Evolutionary conservation across 2,797 vertebrate species (phyloP).

Genomic region (Podargus strigoides): DNA sequence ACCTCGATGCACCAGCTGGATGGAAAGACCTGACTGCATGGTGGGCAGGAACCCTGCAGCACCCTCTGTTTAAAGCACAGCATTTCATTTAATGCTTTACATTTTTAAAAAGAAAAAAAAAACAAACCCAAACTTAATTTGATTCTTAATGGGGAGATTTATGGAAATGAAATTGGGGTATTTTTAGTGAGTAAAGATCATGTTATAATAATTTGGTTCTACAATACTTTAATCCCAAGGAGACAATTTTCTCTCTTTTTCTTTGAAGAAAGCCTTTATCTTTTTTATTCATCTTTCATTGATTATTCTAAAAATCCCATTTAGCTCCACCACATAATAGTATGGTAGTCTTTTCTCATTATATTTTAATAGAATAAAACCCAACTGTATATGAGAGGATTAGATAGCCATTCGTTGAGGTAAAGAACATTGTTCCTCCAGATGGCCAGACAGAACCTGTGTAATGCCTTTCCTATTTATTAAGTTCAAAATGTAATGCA

Average conservation of each 20-base stretch:
- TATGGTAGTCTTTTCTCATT: slow-evolving; percentile 62
- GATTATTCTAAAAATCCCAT: slow-evolving; percentile 65
- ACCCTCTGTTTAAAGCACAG: neutral
- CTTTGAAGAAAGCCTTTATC: slow-evolving; percentile 58
- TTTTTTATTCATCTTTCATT: slow-evolving; percentile 67
- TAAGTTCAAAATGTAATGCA: slow-evolving; percentile 54
- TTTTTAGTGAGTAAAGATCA: slow-evolving; percentile 34
- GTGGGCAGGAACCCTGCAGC: neutral
- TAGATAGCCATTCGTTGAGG: slow-evolving; percentile 14
- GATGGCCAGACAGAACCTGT: slow-evolving; percentile 41
- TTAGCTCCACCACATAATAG: slow-evolving; percentile 66
- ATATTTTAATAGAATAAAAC: slow-evolving; percentile 70
- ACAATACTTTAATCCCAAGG: slow-evolving; percentile 39
- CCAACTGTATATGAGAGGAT: slow-evolving; percentile 30
- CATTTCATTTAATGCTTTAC: neutral
- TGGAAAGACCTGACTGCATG: rapidly evolving
- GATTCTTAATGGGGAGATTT: slow-evolving; percentile 23
- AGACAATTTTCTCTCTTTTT: slow-evolving; percentile 44
- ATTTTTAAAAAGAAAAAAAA: neutral
- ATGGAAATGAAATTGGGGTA: slow-evolving; percentile 1
- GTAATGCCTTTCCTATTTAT: slow-evolving; percentile 54
- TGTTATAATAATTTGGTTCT: slow-evolving; percentile 38
- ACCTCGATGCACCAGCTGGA: neutral
- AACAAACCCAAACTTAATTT: neutral
- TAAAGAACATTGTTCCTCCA: slow-evolving; percentile 51